Conservation (phyloP, 2,113 vertebrate species). For the Phodopus roborovskii region DNA sequence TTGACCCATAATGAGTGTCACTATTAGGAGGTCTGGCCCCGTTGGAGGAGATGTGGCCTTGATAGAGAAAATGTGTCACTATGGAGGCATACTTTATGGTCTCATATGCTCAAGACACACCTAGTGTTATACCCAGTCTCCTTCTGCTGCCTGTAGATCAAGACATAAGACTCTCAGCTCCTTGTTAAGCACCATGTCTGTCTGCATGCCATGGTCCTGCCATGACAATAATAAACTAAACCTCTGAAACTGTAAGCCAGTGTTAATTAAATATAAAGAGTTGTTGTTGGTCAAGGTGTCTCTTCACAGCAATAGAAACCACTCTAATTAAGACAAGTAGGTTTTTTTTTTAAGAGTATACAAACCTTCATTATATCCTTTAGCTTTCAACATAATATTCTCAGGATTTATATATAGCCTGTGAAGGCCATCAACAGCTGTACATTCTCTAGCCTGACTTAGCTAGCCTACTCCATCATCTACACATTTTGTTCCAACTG, state of each 20-base stretch:
- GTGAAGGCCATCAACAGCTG: background rate
- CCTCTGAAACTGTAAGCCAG: background rate
- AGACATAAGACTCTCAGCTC: background rate
- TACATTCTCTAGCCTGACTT: slow-evolving; percentile 28
- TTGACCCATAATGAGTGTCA: background rate
- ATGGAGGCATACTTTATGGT: no score
- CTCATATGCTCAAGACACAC: no score
- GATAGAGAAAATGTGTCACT: no score
- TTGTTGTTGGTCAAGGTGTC: background rate
- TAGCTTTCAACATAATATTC: slow-evolving; percentile 48
- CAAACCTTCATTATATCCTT: slow-evolving; percentile 7
- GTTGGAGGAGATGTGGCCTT: no score
- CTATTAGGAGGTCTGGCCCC: background rate
- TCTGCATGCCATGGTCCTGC: background rate
- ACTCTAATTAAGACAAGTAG: no score
- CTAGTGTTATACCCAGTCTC: no score
- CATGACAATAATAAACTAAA: background rate
- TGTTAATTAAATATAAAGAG: background rate
- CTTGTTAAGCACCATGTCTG: background rate
- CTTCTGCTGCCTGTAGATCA: background rate
- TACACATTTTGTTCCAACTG: background rate
- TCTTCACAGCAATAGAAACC: background rate
- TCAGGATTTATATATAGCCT: slow-evolving; percentile 57
- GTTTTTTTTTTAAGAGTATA: slow-evolving; percentile 45
- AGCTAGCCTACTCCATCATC: slow-evolving; percentile 2